Percentiles rank a stretch among this genome's conserved stretches.
phyloP scores from a whole-genome alignment of 2,113 vertebrate genomes.

The Eleginops maclovinus region DNA sequence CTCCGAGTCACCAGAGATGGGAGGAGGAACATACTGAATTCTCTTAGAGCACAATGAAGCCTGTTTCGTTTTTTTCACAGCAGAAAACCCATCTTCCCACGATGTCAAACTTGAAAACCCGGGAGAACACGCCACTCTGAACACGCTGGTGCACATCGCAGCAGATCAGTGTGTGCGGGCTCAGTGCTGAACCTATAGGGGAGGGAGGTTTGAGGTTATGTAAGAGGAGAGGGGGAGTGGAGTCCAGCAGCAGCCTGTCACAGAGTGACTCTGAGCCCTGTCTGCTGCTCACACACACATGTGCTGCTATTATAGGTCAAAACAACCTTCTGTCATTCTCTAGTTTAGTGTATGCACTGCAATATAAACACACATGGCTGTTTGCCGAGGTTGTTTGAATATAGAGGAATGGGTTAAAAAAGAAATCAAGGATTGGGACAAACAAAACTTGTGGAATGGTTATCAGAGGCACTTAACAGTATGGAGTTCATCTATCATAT shows the following conservation, averaged over 20 bases:
- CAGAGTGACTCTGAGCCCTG: conserved; percentile 46
- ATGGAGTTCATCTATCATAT: too few species aligned
- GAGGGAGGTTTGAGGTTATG: conserved; percentile 69
- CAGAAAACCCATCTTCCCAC: not conserved
- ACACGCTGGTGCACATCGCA: not conserved
- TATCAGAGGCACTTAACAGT: too few species aligned
- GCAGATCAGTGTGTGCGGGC: conserved; percentile 5
- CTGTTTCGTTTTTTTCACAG: not conserved
- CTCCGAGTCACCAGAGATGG: not conserved
- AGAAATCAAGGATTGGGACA: too few species aligned
- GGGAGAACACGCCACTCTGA: not conserved
- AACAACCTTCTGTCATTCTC: not conserved
- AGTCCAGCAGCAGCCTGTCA: conserved; percentile 71
- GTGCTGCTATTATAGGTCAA: conserved; percentile 53
- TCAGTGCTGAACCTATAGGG: conserved; percentile 30
- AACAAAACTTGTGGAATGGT: too few species aligned
- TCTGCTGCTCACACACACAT: conserved; percentile 29
- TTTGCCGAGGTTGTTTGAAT: too few species aligned
- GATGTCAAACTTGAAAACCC: not conserved
- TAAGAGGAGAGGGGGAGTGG: conserved; percentile 73
- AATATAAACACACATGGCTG: not conserved
- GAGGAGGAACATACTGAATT: conserved; percentile 4
- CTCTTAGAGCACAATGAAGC: not conserved
- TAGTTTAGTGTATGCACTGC: not conserved
- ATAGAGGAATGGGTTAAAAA: too few species aligned